Conservation (phyloP, 2,113 vertebrate genomes). For the Crotophaga sulcirostris region DNA sequence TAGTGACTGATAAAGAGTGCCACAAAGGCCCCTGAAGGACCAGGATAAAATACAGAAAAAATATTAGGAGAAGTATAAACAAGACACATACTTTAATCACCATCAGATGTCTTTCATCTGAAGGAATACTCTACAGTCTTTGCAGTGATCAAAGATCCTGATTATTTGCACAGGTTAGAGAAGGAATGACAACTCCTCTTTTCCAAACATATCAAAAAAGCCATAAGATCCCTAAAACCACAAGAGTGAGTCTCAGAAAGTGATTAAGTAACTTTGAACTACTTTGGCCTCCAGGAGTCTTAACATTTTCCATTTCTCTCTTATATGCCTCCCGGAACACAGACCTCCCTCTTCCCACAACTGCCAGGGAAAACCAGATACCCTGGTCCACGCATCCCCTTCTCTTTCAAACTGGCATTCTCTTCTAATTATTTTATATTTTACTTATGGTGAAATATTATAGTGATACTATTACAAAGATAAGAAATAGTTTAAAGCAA, state of each 20-base stretch:
- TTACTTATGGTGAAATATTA: background rate
- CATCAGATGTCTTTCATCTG: conserved; percentile 36
- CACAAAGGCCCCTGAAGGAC: background rate
- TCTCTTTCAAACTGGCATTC: background rate
- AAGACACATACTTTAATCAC: background rate
- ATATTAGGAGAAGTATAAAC: conserved; percentile 7
- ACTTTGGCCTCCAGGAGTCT: conserved; percentile 14
- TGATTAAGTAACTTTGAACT: conserved; percentile 56
- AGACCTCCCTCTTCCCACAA: background rate
- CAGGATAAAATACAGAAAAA: background rate
- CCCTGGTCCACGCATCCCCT: background rate
- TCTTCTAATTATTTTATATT: background rate
- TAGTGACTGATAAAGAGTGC: background rate
- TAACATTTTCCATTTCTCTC: conserved; percentile 3
- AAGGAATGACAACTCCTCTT: conserved; percentile 36
- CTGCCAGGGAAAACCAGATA: background rate
- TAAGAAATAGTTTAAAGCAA: background rate
- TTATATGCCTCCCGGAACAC: background rate
- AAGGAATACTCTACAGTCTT: background rate
- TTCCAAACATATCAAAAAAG: conserved; percentile 48
- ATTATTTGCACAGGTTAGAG: conserved; percentile 57
- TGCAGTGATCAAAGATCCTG: conserved; percentile 43
- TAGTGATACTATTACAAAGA: background rate
- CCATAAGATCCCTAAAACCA: conserved; percentile 9
- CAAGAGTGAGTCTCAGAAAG: conserved; percentile 34